Evolutionary conservation across 1,140 invertebrate genomes (phyloP).

Genomic region (Stenopsyche tienmushanensis): DNA sequence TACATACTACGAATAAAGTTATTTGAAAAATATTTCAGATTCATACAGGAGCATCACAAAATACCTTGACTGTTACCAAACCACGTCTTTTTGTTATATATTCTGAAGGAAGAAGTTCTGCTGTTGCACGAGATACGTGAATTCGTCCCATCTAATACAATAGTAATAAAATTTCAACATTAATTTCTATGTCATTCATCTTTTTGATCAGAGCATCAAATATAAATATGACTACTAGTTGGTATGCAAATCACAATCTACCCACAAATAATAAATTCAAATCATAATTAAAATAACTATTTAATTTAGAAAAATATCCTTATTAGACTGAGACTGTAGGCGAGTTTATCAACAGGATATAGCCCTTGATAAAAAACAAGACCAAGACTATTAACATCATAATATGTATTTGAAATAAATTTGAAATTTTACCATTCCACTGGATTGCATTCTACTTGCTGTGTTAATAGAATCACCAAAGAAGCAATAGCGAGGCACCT

Average conservation of each 20-base stretch:
- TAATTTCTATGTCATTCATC: too few species aligned
- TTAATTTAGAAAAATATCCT: neutral
- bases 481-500: conserved; percentile 74
- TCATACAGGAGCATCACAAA: too few species aligned
- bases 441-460: conserved; percentile 81
- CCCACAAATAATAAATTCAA: neutral
- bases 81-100: conserved; percentile 69
- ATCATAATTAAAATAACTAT: conserved; percentile 40
- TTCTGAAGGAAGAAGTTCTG: conserved; percentile 47
- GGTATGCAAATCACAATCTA: neutral
- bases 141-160: conserved; percentile 42
- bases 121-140: conserved; percentile 48
- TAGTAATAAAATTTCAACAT: neutral
- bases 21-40: conserved; percentile 4
- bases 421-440: conserved; percentile 30
- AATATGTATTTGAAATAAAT: conserved; percentile 3
- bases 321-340: too few species aligned
- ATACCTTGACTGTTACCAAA: conserved; percentile 71
- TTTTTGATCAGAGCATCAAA: too few species aligned
- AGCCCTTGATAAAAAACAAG: neutral
- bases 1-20: conserved; percentile 31
- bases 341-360: too few species aligned
- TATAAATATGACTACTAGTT: too few species aligned
- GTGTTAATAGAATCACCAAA: conserved; percentile 89
- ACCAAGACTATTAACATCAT: neutral